Conservation (phyloP, 2,888 invertebrate genomes). For the Icerya purchasi region DNA sequence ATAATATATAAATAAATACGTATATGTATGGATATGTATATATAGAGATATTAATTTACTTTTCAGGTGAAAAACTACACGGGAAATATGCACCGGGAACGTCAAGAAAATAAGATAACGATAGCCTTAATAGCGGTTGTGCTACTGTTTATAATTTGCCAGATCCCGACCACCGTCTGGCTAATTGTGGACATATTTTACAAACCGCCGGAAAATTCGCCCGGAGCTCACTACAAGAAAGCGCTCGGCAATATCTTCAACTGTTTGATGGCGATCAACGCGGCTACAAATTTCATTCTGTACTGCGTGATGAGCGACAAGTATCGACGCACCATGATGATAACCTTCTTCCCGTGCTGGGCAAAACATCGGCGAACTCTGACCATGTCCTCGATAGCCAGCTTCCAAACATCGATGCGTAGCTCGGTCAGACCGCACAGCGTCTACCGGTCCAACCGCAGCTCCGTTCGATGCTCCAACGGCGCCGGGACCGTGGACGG, state of each 20-base stretch:
- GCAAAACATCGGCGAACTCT: conserved; percentile 10
- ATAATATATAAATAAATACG: too few relatives aligned
- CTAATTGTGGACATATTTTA: conserved; percentile 26
- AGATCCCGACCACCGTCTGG: conserved; percentile 41
- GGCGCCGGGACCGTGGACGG: neutral
- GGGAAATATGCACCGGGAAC: conserved; percentile 23
- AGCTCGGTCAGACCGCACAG: conserved; percentile 6
- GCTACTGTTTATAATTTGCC: conserved; percentile 49
- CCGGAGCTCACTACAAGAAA: conserved; percentile 25
- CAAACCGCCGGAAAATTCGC: conserved; percentile 18
- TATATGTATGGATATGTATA: too few relatives aligned
- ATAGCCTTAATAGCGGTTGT: conserved; percentile 54
- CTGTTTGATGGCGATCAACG: conserved; percentile 44
- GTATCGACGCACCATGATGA: conserved; percentile 35
- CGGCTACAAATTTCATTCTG: conserved; percentile 52
- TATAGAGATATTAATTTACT: too few relatives aligned
- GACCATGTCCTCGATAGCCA: conserved; percentile 12
- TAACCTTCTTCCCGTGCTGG: conserved; percentile 20
- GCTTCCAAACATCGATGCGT: conserved; percentile 11
- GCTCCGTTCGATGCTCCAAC: neutral
- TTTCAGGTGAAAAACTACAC: conserved; percentile 23
- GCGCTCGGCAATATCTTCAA: conserved; percentile 52
- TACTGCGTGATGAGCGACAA: conserved; percentile 55
- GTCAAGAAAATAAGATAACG: conserved; percentile 49
- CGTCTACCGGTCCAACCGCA: neutral